Base-by-base conservation (phyloP, 2,888 invertebrate genomes). In the Buathra laborator region DNA sequence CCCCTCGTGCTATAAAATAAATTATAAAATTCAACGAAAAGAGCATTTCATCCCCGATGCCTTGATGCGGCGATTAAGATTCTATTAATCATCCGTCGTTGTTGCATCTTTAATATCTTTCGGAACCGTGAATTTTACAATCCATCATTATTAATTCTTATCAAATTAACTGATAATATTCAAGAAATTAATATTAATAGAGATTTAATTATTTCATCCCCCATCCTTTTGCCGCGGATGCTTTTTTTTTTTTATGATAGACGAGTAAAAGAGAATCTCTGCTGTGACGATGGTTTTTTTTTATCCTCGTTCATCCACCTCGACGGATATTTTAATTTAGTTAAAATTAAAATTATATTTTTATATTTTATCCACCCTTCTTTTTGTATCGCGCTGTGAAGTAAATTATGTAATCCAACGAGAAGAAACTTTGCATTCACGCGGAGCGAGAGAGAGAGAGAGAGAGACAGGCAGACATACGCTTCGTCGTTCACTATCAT, bases 1-100 rank as follows among this genome's bases (percentile, higher is more conserved):
- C 0, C 37, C 6, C 6, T 37, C 37, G 37, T 1, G 37, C 3
- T 37, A 9, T 37, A 9, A 37, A 37, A 37, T 37, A 9, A 37
- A 37, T 37, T 37, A 37, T 37, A 37, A 5, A 37, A 37, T 37
- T 37, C 9, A 5, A 37, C 37, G 37, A 37, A 37, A 37, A 6
- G 37, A 37, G 9, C 37, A 9, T 37, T 37, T 37, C 1, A 37
- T 37, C 37, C 7, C 37, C 37, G 37, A 0, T 37, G 37, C 37
- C 7, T 37, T 37, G 37, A 37, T 37, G 5, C 37, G 37, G 9
- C 37, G 37, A 37, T 37, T 5, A 37, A 37, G 9, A 37, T 37
- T 44, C 5, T 16, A 70, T 78, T 70, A 66, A 71, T 93, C 68
- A 76, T 72, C 19, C n/a, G 37, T 64, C 32, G 2, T 5, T 3